Base-by-base conservation (phyloP, 1,140 invertebrate genomes). In the Drosophila leontia region DNA sequence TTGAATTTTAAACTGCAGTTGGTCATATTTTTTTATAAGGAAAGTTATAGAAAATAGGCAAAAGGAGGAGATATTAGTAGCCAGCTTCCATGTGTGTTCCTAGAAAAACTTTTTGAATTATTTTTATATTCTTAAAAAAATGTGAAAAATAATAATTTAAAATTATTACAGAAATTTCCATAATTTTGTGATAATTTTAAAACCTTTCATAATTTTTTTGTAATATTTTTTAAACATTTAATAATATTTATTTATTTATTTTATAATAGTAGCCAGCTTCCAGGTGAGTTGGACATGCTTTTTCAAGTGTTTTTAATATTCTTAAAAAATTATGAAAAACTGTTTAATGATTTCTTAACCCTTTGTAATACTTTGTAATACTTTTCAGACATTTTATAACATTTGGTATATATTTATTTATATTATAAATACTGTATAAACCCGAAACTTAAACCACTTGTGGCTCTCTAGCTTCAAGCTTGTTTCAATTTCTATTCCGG, bases 1-100 rank as follows among this genome's bases (percentile, higher is more conserved):
- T 41, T 58, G n/a, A 37, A 34, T 26, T 55, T 23, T 34, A 34
- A 37, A 29, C 19, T 41, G 13, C 19, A 57, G 19, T 57, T 57
- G 15, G 11, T 19, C 3, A n/a, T 6, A 23, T 41, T 56, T 56
- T 56, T 56, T 56, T 56, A 23, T 23, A 0, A 1, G 1, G 17
- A 0, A 6, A 3, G 15, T 23, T 15, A 37, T 8, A 3, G 51
- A 17, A 37, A 37, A 37, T 8, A 12, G 26, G 9, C 26, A 32
- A 9, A 6, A 32, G 48, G 26, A 17, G 3, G 9, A 17, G 42
- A 44, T 44, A 19, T 17, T 44, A 17, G 9, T 17, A 2, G 41
- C 8, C n/a, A 8, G 1, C 4, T 17, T 34, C 32, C 32, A 34
- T 29, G 26, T 29, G 26, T 26, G 32, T 34, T 34, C 7, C 32